Conservation (phyloP, 2,797 vertebrate species). For the Tarsius wallacei region DNA sequence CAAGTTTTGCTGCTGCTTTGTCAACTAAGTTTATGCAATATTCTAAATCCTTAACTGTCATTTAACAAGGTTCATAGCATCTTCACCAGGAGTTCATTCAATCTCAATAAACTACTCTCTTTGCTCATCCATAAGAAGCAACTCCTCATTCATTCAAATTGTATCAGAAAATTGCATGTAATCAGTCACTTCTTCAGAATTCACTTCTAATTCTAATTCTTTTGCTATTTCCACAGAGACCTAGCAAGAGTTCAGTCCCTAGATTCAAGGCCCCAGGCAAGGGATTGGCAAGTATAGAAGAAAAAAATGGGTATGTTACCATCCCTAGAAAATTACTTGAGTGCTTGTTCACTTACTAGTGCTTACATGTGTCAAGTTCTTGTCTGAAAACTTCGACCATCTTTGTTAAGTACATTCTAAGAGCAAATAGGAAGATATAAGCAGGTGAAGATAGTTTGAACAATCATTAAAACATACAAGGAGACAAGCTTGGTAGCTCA, state of each 20-base stretch:
- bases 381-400: not conserved
- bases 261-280: not conserved
- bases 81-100: not conserved
- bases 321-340: not conserved
- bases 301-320: not conserved
- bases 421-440: not conserved
- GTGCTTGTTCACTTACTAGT: not conserved
- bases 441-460: not conserved
- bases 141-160: not conserved
- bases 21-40: not conserved
- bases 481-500: too few species aligned
- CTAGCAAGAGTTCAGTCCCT: not conserved
- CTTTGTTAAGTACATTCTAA: constrained; percentile 30
- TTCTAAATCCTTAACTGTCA: not conserved
- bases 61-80: not conserved
- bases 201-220: not conserved
- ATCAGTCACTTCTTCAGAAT: not conserved
- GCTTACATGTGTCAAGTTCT: not conserved
- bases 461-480: not conserved
- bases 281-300: not conserved
- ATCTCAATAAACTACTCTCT: not conserved
- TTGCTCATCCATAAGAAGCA: not conserved
- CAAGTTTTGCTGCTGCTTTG: not conserved
- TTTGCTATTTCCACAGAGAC: not conserved
- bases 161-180: not conserved